phyloP scores from a whole-genome alignment of 2,113 vertebrate genomes.

The Ginglymostoma cirratum region DNA sequence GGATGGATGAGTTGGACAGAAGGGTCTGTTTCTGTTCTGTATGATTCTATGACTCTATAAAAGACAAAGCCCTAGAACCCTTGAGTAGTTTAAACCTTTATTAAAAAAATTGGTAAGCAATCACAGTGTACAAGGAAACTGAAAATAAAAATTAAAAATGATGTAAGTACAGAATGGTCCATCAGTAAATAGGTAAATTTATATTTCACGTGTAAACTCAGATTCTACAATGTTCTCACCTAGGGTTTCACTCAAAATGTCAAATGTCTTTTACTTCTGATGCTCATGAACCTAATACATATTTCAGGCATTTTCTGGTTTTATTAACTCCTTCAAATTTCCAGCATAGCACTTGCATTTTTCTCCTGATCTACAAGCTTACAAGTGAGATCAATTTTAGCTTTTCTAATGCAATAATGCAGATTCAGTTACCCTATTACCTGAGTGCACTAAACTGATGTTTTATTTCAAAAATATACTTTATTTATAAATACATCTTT shows the following conservation, averaged over 20 bases:
- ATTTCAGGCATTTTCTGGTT: conserved; percentile 6
- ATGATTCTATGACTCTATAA: too few relatives aligned
- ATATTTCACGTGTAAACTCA: not conserved
- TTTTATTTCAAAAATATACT: too few relatives aligned
- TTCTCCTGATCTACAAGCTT: not conserved
- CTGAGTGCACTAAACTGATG: not conserved
- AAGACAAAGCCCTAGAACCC: not conserved
- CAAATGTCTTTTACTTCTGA: not conserved
- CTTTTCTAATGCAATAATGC: not conserved
- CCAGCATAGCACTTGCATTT: not conserved
- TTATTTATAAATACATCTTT: too few relatives aligned
- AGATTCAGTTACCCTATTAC: not conserved
- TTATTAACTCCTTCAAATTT: not conserved
- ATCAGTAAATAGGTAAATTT: not conserved
- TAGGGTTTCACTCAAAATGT: not conserved
- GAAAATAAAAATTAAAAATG: not conserved
- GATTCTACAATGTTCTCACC: not conserved
- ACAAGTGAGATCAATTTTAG: not conserved
- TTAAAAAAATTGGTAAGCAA: not conserved
- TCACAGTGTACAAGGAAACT: not conserved
- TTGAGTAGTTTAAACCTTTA: not conserved
- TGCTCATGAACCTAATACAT: not conserved
- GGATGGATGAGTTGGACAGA: too few relatives aligned
- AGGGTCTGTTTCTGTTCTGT: too few relatives aligned
- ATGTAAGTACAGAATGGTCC: not conserved